These are phyloP conservation scores for Campylorhamphus procurvoides DNA, from an alignment of 2,113 vertebrate genomes.

Conservation along the genomic window DNA sequence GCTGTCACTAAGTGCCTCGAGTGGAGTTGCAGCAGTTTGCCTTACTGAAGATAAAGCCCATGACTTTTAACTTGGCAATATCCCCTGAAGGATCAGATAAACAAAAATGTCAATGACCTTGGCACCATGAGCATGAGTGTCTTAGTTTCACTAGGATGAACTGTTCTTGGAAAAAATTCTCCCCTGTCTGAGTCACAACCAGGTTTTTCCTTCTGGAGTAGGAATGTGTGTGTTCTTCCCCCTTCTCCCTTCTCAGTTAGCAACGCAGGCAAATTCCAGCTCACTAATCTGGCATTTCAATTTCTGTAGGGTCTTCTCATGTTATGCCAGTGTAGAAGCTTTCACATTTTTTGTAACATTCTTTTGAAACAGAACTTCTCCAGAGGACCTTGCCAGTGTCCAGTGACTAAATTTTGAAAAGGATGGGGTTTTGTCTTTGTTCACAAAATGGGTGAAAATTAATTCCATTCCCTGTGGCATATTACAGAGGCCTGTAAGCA, in stretches of 20 bases:
- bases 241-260: constrained; percentile 48
- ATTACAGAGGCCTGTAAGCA: background rate
- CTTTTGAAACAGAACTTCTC: background rate
- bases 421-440: background rate
- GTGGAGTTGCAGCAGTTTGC: background rate
- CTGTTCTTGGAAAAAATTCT: constrained; percentile 74
- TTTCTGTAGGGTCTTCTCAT: constrained; percentile 34
- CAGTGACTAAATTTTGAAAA: background rate
- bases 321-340: background rate
- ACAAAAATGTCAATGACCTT: constrained; percentile 45
- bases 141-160: constrained; percentile 70
- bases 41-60: background rate
- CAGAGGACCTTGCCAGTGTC: background rate
- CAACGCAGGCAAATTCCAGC: constrained; percentile 19
- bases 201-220: constrained; percentile 70
- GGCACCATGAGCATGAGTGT: constrained; percentile 47
- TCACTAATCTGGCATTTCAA: constrained; percentile 11
- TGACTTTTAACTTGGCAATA: background rate
- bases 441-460: background rate
- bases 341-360: constrained; percentile 31
- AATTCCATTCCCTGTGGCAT: background rate
- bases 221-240: constrained; percentile 56
- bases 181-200: constrained; percentile 64
- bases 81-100: constrained; percentile 50
- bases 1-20: background rate